A percentile compares a stretch with the other conserved stretches of the same genome.
phyloP scores from a whole-genome alignment of 1,140 invertebrate genomes.

The Drosophila takahashii region DNA sequence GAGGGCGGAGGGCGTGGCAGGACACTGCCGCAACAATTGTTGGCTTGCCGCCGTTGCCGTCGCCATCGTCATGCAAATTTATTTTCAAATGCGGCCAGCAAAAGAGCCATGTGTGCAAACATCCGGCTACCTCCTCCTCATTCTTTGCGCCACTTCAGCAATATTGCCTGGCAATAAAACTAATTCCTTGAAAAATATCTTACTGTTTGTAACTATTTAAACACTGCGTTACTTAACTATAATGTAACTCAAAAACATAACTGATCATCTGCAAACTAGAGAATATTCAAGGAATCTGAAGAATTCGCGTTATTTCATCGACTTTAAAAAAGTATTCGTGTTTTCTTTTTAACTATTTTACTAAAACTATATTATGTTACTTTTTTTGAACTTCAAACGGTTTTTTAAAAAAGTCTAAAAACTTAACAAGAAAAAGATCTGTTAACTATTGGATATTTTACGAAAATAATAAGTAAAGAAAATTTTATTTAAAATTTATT shows the following conservation, averaged over 20 bases:
- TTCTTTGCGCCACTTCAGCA: not conserved
- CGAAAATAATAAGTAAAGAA: not conserved
- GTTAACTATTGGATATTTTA: too few species aligned
- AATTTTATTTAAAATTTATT: not conserved
- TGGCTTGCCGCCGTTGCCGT: slow-evolving; percentile 59
- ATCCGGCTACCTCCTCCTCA: slow-evolving; percentile 28
- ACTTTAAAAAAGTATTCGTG: too few species aligned
- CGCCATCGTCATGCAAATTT: slow-evolving; percentile 72
- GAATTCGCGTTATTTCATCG: too few species aligned
- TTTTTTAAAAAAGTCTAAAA: too few species aligned
- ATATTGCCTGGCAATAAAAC: slow-evolving; percentile 60
- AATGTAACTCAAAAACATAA: not conserved
- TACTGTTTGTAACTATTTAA: slow-evolving; percentile 10
- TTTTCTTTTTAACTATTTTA: too few species aligned
- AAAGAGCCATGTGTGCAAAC: slow-evolving; percentile 67
- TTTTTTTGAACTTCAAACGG: too few species aligned
- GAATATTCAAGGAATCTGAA: not conserved
- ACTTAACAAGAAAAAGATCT: too few species aligned
- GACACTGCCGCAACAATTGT: slow-evolving; percentile 80
- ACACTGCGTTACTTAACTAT: not conserved
- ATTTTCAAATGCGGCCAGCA: slow-evolving; percentile 74
- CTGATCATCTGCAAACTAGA: not conserved
- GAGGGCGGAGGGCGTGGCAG: slow-evolving; percentile 24
- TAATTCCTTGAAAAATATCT: slow-evolving; percentile 72
- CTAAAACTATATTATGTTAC: too few species aligned